Base-by-base conservation (phyloP, 2,888 invertebrate genomes). In the Cryptosula pallasiana region DNA sequence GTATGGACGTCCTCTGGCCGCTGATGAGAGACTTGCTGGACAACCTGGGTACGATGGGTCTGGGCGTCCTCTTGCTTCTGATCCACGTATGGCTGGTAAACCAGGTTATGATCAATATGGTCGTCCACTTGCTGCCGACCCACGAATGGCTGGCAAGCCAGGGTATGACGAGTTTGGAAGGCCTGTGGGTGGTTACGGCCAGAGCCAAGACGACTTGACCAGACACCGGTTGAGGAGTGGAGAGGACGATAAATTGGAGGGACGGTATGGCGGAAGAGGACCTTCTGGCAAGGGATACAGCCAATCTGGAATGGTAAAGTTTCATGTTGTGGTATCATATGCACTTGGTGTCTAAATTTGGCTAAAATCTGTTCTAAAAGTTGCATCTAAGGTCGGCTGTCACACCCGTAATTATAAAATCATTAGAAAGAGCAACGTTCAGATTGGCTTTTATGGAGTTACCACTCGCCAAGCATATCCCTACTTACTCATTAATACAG, bases 121-220 rank as follows among this genome's bases (percentile, higher is more conserved):
- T 23, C 1, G 70, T 20, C 70, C 70, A 5, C 13, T 13, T 13
- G 25, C 25, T 36, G 70, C 35, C 29, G 45, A 23, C 32, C 36
- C 16, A 25, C 25, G 54, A 16, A 20, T 36, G 3, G 36, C 70
- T 35, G 70, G 34, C 35, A 54, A 70, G 25, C 45, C 23, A 35
- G 71, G 55, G 13, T 23, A 57, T 36, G 70, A 72, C 70, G 70
- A 71, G 35, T 69, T 70, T 36, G 72, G 71, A 1, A 36, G 54
- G 35, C 72, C 69, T 27, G 16, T 71, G 13, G 25, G 29, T 29
- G 63, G 63, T n/a, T 35, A 29, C 20, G 54, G 35, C 13, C 70
- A 71, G 34, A 27, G 69, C 35, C 69, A 54, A 35, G 69, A 34
- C 2, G 58, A 72, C 69, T 13, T 45, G 34, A 32, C 20, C 16